Percentiles rank a stretch among this genome's conserved stretches.
These are phyloP conservation scores for Campylomormyrus tamandua DNA, from an alignment of 2,113 vertebrate species.

Conservation along the genomic window DNA sequence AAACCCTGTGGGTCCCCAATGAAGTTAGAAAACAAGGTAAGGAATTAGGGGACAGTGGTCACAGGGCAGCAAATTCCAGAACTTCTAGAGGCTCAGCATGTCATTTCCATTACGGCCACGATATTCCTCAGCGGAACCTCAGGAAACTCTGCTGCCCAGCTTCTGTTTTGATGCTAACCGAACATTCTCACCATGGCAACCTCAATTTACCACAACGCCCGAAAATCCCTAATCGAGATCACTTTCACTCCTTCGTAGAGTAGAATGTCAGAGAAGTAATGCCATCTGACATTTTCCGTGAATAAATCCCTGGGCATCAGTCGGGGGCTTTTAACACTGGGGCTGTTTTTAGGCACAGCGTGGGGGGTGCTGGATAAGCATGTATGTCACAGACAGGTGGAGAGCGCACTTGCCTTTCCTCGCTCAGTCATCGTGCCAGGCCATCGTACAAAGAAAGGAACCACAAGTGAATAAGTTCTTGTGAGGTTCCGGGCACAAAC, in stretches of 20 bases:
- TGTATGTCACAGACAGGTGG: not conserved
- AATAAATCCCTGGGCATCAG: not conserved
- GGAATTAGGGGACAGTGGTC: not conserved
- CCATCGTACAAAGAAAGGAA: not conserved
- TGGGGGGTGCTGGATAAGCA: not conserved
- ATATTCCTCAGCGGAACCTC: slow-evolving; percentile 28
- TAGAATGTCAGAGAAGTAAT: slow-evolving; percentile 5
- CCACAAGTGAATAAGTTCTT: not conserved
- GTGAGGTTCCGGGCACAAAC: not conserved
- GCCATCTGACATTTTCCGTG: slow-evolving; percentile 20
- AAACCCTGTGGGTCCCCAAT: not conserved
- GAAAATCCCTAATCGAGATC: slow-evolving; percentile 49
- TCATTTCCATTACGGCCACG: slow-evolving; percentile 47
- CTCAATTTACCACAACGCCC: slow-evolving; percentile 45
- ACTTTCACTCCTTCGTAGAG: slow-evolving; percentile 26
- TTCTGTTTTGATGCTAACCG: slow-evolving; percentile 45
- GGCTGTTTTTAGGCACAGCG: not conserved
- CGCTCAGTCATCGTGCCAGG: not conserved
- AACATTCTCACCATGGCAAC: slow-evolving; percentile 48
- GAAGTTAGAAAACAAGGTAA: not conserved
- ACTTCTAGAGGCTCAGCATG: slow-evolving; percentile 25
- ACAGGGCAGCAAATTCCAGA: slow-evolving; percentile 17
- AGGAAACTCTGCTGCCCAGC: slow-evolving; percentile 39
- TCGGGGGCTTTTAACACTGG: not conserved
- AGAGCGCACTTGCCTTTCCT: not conserved